Base-by-base conservation (phyloP, 2,888 invertebrate genomes). In the Sisyra terminalis region DNA sequence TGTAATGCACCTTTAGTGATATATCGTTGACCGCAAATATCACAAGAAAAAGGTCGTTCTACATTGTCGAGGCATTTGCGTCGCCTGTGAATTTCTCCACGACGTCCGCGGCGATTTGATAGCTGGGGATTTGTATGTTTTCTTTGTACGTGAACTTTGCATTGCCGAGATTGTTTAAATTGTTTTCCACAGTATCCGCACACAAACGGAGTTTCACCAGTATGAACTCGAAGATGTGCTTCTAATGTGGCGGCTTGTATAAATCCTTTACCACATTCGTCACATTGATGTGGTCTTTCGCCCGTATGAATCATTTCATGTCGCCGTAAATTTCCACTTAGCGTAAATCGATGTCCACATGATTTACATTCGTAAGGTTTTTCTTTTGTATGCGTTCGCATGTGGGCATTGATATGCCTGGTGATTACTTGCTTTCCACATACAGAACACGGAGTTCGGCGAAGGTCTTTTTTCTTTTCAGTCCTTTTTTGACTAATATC, bases 331-430 rank as follows among this genome's bases (percentile, higher is more conserved):
- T n/a, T n/a, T n/a, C n/a, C 46, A n/a, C 11, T 43, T 32, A 56
- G 55, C 3, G 53, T 50, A 44, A 58, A 59, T 3, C 50, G 46
- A 49, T 57, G 57, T 8, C 52, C 49, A 44, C 59, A 59, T 29
- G 55, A 47, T 7, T 50, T 43, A 43, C 58, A 43, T n/a, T 31
- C 30, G 14, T 38, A 43, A n/a, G 55, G 55, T 46, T 53, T 54
- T 24, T 52, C 50, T 2, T 15, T 32, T 15, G 2, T 30, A 9
- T 42, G 31, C 48, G 49, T 7, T 42, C 29, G 13, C 46, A 37
- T 17, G 45, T 30, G 3, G 40, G 14, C 3, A 29, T 37, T 35
- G 41, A 44, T n/a, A 41, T 44, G 45, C 47, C 3, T 46, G 46
- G 7, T 40, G 36, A 39, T 48, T 48, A 16, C 44, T 43, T 44